Base-by-base conservation (phyloP, 2,113 vertebrate species). In the Cyphotilapia sp. region DNA sequence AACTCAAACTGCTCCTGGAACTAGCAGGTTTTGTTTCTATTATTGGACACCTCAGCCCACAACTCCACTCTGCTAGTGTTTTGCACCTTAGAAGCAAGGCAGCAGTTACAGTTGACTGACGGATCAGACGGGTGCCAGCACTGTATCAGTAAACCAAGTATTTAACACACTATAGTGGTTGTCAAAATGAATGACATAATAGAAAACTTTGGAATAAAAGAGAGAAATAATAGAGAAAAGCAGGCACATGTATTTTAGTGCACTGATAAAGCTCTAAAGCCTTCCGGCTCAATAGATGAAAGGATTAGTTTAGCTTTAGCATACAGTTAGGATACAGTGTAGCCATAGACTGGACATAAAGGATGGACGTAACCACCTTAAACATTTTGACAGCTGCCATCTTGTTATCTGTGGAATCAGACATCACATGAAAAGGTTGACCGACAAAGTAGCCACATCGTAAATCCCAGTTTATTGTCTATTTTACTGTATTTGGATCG, bases 1-100 rank as follows among this genome's bases (percentile, higher is more conserved):
- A 78, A 89, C 88, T 89, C 71, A 51, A 90, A 82, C 40, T 22
- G 89, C 90, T 89, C 85, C 93, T 5, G 74, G 92, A 91, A 93
- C 92, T 5, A 89, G 93, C 88, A 71, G 84, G 31, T 74, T 91
- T 83, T 80, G 5, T 69, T 91, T 83, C 80, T 59, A 22, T 87
- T 61, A 33, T 76, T 7, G 38, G 69, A 85, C 81, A 81, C 80
- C 29, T 85, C 61, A 2, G 45, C 16, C 56, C 8, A 14, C 9
- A 19, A 2, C 42, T 10, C 19, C 4, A 14, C 45, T 78, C 47
- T 22, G 3, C 45, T 6, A 9, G 38, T 33, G 59, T 27, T 80
- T 3, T 8, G 42, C 74, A 33, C 40, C 59, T 56, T 83, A 8
- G 57, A 82, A 33, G 63, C 27, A 27, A 71, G 22, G 7, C 71